Percentiles rank a stretch among this genome's conserved stretches.
Evolutionary conservation across 2,888 invertebrate species (phyloP).

Genomic region (Stictocephala bisonia): DNA sequence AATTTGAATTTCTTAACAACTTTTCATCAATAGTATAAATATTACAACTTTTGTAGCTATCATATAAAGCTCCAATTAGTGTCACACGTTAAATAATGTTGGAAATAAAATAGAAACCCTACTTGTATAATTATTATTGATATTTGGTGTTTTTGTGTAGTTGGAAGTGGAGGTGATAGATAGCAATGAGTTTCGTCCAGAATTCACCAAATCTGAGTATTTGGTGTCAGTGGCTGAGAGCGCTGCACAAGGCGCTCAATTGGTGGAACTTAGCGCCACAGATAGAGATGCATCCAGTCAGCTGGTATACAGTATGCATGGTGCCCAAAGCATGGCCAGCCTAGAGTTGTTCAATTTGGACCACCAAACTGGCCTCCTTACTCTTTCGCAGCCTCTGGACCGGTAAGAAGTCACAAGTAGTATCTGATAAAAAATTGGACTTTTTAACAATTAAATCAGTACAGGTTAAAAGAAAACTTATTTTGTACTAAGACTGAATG

Average conservation of each 20-base stretch:
- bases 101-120: too few relatives aligned
- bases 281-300: constrained; percentile 75
- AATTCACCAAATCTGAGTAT: constrained; percentile 79
- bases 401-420: too few relatives aligned
- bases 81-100: too few relatives aligned
- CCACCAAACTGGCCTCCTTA: constrained; percentile 79
- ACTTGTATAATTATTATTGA: too few relatives aligned
- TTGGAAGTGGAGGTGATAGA: constrained; percentile 83
- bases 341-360: constrained; percentile 82
- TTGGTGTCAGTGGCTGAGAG: constrained; percentile 82
- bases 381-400: constrained; percentile 80
- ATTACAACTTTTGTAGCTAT: too few relatives aligned
- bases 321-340: constrained; percentile 79
- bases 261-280: constrained; percentile 75
- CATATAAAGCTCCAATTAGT: too few relatives aligned
- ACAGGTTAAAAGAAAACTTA: too few relatives aligned
- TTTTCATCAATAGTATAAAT: too few relatives aligned
- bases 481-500: too few relatives aligned
- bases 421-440: not conserved
- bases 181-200: constrained; percentile 86
- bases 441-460: not conserved
- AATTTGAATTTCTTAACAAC: too few relatives aligned
- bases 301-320: constrained; percentile 83
- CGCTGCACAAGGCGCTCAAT: constrained; percentile 75
- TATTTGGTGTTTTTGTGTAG: too few relatives aligned